These are phyloP conservation scores for Lithobates sylvaticus DNA, from an alignment of 2,797 vertebrate species.

Conservation along the genomic window DNA sequence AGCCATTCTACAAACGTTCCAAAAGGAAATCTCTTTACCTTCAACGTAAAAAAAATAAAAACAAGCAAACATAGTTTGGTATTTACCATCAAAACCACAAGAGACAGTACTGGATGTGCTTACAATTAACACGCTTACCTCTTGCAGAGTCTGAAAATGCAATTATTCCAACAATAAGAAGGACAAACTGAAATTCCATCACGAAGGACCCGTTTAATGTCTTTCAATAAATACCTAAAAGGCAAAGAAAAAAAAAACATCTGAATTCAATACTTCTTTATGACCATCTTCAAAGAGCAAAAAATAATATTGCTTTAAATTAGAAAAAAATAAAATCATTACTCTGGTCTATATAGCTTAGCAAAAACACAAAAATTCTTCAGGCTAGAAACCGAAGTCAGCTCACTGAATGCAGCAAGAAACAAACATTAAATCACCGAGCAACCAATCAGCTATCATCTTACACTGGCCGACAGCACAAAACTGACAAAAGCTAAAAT, in stretches of 20 bases:
- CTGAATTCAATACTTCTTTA: not conserved
- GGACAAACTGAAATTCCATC: conserved; percentile 75
- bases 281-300: not conserved
- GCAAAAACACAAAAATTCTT: not conserved
- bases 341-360: not conserved
- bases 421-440: too few relatives aligned
- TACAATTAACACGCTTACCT: conserved; percentile 70
- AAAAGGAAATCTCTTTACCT: conserved; percentile 8
- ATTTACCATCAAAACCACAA: conserved; percentile 1
- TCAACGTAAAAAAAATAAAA: not conserved
- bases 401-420: too few relatives aligned
- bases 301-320: conserved; percentile 9
- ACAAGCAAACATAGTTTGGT: conserved; percentile 1
- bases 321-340: not conserved
- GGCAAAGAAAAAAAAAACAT: fast-evolving
- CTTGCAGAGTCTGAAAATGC: conserved; percentile 72
- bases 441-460: too few relatives aligned
- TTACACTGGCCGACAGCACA: too few relatives aligned
- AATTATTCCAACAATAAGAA: conserved; percentile 73
- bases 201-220: conserved; percentile 31
- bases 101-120: not conserved
- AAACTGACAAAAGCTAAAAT: too few relatives aligned
- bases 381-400: not conserved
- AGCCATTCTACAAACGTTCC: not conserved
- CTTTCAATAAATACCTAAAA: conserved; percentile 44